Evolutionary conservation across 2,888 invertebrate species (phyloP).

Genomic region (Pediacus dermestoides): DNA sequence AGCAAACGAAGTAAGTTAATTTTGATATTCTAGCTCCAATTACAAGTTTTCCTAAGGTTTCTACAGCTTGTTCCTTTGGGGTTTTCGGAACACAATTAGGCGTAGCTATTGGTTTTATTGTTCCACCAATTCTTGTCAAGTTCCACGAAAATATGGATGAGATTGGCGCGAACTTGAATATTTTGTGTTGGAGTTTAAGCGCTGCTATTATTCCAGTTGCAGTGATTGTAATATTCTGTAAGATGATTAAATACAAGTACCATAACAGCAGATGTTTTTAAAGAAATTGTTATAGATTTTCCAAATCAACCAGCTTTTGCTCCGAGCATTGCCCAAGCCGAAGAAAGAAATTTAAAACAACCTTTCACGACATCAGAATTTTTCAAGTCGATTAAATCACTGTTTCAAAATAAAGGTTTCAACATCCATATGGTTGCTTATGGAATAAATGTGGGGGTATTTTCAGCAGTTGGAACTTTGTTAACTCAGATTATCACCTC

Average conservation of each 20-base stretch:
- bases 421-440: slow-evolving; percentile 77
- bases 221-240: slow-evolving; percentile 24
- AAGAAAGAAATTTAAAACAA: slow-evolving; percentile 53
- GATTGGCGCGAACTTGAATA: slow-evolving; percentile 45
- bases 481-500: slow-evolving; percentile 78
- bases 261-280: too few species aligned
- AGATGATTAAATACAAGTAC: too few species aligned
- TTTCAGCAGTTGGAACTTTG: slow-evolving; percentile 91
- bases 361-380: slow-evolving; percentile 54
- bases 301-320: slow-evolving; percentile 55
- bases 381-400: slow-evolving; percentile 64
- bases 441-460: slow-evolving; percentile 92
- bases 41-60: slow-evolving; percentile 33
- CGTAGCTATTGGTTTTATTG: slow-evolving; percentile 64
- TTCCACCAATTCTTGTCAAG: slow-evolving; percentile 58
- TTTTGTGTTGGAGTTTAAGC: slow-evolving; percentile 57
- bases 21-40: background rate
- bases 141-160: slow-evolving; percentile 30
- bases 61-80: slow-evolving; percentile 68
- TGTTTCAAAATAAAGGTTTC: slow-evolving; percentile 75
- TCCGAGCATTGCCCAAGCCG: slow-evolving; percentile 55
- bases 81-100: slow-evolving; percentile 71
- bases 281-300: slow-evolving; percentile 59
- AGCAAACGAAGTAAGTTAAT: slow-evolving; percentile 72
- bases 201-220: slow-evolving; percentile 52